Conservation (phyloP, 2,797 vertebrate species). For the Amblyraja radiata region DNA sequence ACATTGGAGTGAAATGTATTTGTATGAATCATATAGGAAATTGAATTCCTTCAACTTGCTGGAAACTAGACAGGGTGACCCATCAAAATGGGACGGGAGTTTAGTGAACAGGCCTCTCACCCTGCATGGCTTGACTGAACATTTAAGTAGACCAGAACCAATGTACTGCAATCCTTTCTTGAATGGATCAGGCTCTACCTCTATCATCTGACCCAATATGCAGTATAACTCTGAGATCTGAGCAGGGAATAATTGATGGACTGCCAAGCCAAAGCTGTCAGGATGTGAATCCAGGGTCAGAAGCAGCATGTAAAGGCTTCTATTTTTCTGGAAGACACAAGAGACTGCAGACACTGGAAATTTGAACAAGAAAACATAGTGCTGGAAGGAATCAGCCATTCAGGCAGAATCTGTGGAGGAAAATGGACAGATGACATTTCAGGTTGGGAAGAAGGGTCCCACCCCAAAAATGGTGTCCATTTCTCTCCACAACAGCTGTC, state of each 20-base stretch:
- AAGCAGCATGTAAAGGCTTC: background rate
- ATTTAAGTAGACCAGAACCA: background rate
- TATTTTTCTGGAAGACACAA: background rate
- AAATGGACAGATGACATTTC: too few species aligned
- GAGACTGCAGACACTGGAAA: too few species aligned
- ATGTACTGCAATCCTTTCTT: background rate
- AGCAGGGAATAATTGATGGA: background rate
- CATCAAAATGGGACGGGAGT: too few species aligned
- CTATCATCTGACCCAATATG: background rate
- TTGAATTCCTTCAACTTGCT: background rate
- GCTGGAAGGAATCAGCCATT: too few species aligned
- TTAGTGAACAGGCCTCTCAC: background rate
- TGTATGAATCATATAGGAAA: background rate
- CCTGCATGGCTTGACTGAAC: background rate
- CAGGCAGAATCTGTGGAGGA: too few species aligned
- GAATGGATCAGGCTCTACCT: too few species aligned
- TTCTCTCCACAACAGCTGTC: too few species aligned
- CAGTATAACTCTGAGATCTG: background rate
- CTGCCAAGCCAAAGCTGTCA: background rate
- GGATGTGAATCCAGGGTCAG: background rate
- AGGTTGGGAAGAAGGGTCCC: too few species aligned
- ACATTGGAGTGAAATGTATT: background rate
- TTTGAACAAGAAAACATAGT: too few species aligned
- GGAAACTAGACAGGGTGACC: background rate
- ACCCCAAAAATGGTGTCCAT: too few species aligned